A percentile compares a stretch with the other conserved stretches of the same genome.
These are phyloP conservation scores for Octopus sinensis DNA, from an alignment of 1,140 invertebrate genomes.

Conservation along the genomic window DNA sequence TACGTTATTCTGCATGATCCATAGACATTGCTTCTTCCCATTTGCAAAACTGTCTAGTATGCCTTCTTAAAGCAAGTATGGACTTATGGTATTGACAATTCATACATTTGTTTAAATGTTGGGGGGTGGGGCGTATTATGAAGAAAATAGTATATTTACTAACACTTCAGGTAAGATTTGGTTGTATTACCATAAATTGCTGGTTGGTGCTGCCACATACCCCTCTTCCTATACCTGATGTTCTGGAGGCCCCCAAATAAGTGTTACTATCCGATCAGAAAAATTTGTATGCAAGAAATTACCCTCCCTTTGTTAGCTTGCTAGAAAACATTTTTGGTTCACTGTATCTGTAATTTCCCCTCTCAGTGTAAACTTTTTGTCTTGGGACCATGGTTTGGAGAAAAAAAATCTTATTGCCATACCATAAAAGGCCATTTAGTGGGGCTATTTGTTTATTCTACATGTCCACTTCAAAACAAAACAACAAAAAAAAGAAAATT, in stretches of 20 bases:
- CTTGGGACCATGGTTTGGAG: constrained; percentile 15
- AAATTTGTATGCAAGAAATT: constrained; percentile 12
- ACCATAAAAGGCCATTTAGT: not conserved
- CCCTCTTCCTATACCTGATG: not conserved
- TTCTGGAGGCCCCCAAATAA: not conserved
- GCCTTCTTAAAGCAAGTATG: constrained; percentile 9
- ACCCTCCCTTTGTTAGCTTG: constrained; percentile 4
- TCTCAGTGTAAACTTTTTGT: constrained; percentile 5
- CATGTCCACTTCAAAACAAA: too few relatives aligned
- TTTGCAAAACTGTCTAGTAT: constrained; percentile 12
- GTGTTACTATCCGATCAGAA: constrained; percentile 6
- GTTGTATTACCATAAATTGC: not conserved
- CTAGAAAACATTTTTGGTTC: constrained; percentile 9
- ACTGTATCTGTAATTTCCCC: constrained; percentile 1
- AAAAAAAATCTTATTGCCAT: not conserved
- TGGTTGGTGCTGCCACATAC: not conserved
- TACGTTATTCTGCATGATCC: constrained; percentile 11
- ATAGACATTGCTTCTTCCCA: constrained; percentile 12
- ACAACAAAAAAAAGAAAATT: too few relatives aligned
- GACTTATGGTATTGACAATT: constrained; percentile 7
- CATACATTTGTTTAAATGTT: not conserved
- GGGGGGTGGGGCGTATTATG: too few relatives aligned
- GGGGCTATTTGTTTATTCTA: too few relatives aligned
- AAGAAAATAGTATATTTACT: not conserved
- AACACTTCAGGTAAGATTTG: not conserved